Base-by-base conservation (phyloP, 2,888 invertebrate genomes). In the Perithous albicinctus region DNA sequence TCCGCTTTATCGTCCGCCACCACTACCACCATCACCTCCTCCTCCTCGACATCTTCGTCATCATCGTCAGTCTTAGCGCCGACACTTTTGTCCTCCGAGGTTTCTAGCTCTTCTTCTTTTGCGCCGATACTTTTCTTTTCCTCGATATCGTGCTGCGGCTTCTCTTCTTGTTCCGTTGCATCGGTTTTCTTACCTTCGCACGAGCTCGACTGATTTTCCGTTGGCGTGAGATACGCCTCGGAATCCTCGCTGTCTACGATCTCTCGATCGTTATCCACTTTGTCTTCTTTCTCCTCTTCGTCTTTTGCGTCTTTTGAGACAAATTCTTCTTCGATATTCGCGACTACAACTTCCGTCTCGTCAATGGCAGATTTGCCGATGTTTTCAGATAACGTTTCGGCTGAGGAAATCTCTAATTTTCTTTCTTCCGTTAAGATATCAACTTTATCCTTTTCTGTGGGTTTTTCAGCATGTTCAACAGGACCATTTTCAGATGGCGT, bases 201-300 rank as follows among this genome's bases (percentile, higher is more conserved):
- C 72, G 86, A 79, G 46, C 83, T 86, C 41, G 86, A 85, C 18
- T 87, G 83, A 59, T 87, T 87, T 61, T 96, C 96, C 48, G 95
- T 95, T 23, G 96, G 96, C 64, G 96, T 96, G 82, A 95, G 92
- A 88, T 96, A 96, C 78, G 95, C 93, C 88, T 96, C 96, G 63
- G 96, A 96, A 83, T 95, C 94, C 90, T 96, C 96, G 85, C 95
- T 96, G 66, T 96, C 79, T 18, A 66, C 61, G n/a, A 66, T 64
- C n/a, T 75, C 75, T 8, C 64, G 46, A 43, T 80, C 76, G 26
- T 23, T 76, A 7, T 70, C 74, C 38, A 5, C 32, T 32, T 43
- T 69, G n/a, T 75, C 80, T 20, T 67, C 61, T 2, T 74, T 74
- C 20, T 70, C 78, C 18, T 54, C 51, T 2, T 70, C 77, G 0